These are phyloP conservation scores for Elysia crispata DNA, from an alignment of 2,888 invertebrate species.

Conservation along the genomic window DNA sequence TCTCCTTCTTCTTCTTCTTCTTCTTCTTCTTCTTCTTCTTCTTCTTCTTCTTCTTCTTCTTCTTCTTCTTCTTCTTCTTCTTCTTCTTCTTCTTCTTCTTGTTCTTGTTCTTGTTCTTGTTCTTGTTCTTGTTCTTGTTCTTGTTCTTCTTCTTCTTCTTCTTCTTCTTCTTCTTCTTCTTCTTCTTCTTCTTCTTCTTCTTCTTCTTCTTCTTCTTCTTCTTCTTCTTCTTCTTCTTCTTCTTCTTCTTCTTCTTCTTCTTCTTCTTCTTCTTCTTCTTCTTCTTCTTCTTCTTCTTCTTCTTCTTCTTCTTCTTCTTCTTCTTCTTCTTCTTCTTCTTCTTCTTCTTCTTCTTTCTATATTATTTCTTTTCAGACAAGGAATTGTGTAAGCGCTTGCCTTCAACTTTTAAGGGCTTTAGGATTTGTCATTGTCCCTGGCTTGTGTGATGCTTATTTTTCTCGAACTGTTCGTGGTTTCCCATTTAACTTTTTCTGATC, in stretches of 20 bases:
- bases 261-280: not conserved
- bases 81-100: slow-evolving; percentile 5
- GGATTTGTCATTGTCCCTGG: too few relatives aligned
- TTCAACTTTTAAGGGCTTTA: too few relatives aligned
- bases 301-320: slow-evolving; percentile 19
- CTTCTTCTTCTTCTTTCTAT: too few relatives aligned
- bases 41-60: not conserved
- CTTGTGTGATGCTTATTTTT: too few relatives aligned
- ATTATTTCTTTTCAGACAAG: too few relatives aligned
- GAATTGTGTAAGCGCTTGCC: too few relatives aligned
- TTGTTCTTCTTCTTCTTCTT: not conserved
- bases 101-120: not conserved
- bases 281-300: not conserved
- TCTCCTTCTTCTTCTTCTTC: too few relatives aligned
- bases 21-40: too few relatives aligned
- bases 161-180: not conserved
- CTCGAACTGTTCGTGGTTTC: too few relatives aligned
- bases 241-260: not conserved
- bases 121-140: not conserved
- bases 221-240: slow-evolving; percentile 6
- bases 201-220: not conserved
- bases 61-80: not conserved
- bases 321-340: slow-evolving; percentile 24
- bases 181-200: not conserved
- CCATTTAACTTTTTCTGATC: too few relatives aligned